Evolutionary conservation across 1,140 invertebrate genomes (phyloP), one percentile per base, ranked within the genome.

Genomic region (Hormaphis cornu): DNA sequence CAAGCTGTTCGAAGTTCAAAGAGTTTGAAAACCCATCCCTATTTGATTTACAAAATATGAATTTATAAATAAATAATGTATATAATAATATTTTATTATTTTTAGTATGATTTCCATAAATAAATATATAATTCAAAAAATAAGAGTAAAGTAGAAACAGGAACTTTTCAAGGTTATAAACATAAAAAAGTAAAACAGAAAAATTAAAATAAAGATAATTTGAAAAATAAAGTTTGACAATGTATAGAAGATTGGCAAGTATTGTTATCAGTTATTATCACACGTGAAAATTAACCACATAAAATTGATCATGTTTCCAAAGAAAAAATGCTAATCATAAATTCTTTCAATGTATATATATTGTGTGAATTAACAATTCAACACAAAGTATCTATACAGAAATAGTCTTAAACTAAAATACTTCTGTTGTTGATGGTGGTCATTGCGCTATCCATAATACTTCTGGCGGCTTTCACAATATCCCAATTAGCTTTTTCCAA

Each of bases 401-500:
- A n/a, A 16, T 30, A 0, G 24, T 18, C 40, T 48, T 66, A 66
- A 3, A 66, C 61, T 48, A 66, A n/a, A 50, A 66, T 66, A 48
- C 61, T 14, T 20, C 18, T 46, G 3, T 66, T 66, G 35, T 66
- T 66, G 6, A 66, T 66, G 10, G 44, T 48, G 9, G 54, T 28
- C 10, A 2, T 42, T 16, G 54, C 35, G 18, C 54, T 71, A 20
- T 63, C 30, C 9, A 69, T 69, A 40, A 71, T 72, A 77, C 70
- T 35, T 26, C 40, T 59, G 5, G 73, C 74, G 26, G 73, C 72
- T 63, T 71, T 73, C 0, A 69, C 72, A 12, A 74, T 72, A 44
- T 74, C 74, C 72, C 74, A 73, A 37, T 69, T 70, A 16, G 70
- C 44, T n/a, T 58, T 58, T 58, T 74, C 71, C n/a, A 74, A 53